These are phyloP conservation scores for Ptychobarbus kaznakovi DNA, from an alignment of 2,797 vertebrate genomes.

Conservation along the genomic window DNA sequence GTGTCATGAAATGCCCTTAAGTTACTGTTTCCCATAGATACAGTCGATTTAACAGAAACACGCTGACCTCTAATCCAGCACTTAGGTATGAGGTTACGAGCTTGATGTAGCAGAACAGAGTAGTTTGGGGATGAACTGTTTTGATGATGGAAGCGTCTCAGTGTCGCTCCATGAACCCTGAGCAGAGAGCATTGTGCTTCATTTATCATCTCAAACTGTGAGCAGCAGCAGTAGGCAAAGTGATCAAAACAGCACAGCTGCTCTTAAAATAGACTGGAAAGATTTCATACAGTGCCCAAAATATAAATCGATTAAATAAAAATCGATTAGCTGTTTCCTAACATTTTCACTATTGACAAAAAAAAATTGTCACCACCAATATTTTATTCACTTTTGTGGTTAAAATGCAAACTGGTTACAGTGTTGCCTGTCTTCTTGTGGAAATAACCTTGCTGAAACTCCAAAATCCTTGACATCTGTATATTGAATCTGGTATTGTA, in stretches of 20 bases:
- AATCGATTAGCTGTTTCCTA: not conserved
- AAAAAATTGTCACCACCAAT: not conserved
- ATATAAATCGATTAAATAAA: not conserved
- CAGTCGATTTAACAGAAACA: not conserved
- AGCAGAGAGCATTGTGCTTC: not conserved
- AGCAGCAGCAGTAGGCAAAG: not conserved
- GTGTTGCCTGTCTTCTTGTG: not conserved
- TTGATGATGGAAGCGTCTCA: slow-evolving; percentile 25
- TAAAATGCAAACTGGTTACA: not conserved
- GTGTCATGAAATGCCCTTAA: not conserved
- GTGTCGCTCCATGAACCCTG: slow-evolving; percentile 20
- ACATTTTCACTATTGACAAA: not conserved
- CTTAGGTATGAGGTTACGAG: slow-evolving; percentile 21
- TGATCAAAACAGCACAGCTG: slow-evolving; percentile 8
- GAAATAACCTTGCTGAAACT: not conserved
- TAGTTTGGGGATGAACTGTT: slow-evolving; percentile 25
- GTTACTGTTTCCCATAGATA: not conserved
- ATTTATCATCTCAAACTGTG: slow-evolving; percentile 42
- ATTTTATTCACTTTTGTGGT: not conserved
- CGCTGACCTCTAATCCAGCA: slow-evolving; percentile 1
- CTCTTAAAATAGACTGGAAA: slow-evolving; percentile 8
- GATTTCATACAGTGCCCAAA: not conserved
- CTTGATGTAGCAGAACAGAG: slow-evolving; percentile 29
- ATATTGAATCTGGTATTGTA: not conserved
- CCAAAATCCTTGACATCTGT: not conserved